Evolutionary conservation across 2,888 invertebrate species (phyloP).

Genomic region (Melangyna quadrimaculata): DNA sequence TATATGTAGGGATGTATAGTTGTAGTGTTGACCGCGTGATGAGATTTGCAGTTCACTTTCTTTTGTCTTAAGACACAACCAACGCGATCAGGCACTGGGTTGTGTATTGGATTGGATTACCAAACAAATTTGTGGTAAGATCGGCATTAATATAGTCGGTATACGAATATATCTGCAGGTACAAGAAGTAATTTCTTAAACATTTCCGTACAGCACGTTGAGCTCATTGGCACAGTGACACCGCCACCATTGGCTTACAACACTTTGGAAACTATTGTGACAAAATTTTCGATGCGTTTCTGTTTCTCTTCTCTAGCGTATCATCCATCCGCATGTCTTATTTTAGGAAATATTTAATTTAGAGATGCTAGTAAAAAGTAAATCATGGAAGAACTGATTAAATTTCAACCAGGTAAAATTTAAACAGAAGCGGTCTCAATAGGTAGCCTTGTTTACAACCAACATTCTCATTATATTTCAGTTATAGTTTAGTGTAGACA

Average conservation of each 20-base stretch:
- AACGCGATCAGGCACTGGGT: not conserved
- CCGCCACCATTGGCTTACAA: not conserved
- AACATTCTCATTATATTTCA: no score
- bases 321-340: no score
- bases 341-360: no score
- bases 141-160: not conserved
- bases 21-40: constrained; percentile 9
- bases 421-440: no score
- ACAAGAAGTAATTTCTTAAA: constrained; percentile 4
- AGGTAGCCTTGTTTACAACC: no score
- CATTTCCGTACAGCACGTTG: constrained; percentile 44
- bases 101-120: not conserved
- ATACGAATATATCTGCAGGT: not conserved
- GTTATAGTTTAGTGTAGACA: no score
- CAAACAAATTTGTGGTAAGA: not conserved
- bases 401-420: no score
- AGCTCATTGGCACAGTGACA: constrained; percentile 6
- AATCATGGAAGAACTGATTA: no score
- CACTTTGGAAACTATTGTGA: not conserved
- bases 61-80: constrained; percentile 29
- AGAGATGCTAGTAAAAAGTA: no score
- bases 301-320: no score
- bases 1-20: no score
- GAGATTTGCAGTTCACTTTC: constrained; percentile 38
- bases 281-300: no score